Percentiles rank a stretch among this genome's conserved stretches.
Evolutionary conservation across 2,113 vertebrate species (phyloP).

Genomic region (Cryptotis parvus): DNA sequence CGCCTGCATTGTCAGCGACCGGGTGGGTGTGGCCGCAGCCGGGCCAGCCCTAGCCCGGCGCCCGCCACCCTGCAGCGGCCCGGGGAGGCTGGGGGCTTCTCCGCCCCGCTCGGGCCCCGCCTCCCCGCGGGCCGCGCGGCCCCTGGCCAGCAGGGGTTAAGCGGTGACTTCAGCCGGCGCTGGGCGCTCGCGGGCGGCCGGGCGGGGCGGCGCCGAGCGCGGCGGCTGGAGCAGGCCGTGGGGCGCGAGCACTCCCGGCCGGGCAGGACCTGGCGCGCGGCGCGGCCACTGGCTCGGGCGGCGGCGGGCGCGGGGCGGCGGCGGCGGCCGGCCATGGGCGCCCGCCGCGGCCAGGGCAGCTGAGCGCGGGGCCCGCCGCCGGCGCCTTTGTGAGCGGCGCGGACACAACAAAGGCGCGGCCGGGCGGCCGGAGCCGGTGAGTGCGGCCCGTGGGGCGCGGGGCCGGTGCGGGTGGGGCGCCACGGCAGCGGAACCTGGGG

Average conservation of each 20-base stretch:
- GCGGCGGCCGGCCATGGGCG: conserved; percentile 75
- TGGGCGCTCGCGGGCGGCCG: conserved; percentile 41
- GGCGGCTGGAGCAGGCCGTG: conserved; percentile 56
- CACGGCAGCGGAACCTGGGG: not conserved
- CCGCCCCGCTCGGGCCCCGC: too few relatives aligned
- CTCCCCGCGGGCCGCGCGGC: not conserved
- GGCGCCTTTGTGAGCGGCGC: conserved; percentile 74
- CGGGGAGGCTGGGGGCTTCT: not conserved
- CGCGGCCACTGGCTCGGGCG: conserved; percentile 33
- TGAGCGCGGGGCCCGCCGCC: conserved; percentile 48
- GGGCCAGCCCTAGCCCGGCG: too few relatives aligned
- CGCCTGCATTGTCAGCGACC: not conserved
- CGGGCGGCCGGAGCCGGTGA: conserved; percentile 64
- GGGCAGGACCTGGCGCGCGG: conserved; percentile 58
- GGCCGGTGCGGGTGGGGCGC: not conserved
- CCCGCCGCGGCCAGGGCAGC: conserved; percentile 63
- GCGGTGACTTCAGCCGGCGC: conserved; percentile 72
- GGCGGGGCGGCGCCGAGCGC: conserved; percentile 53
- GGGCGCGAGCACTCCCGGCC: conserved; percentile 44
- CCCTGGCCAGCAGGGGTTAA: conserved; percentile 78
- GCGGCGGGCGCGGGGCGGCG: conserved; percentile 19
- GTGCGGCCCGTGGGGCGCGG: conserved; percentile 32
- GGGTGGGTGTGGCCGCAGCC: not conserved
- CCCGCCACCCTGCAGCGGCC: too few relatives aligned
- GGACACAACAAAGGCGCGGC: conserved; percentile 68